Conservation (phyloP, 2,797 vertebrate genomes). For the Helarctos malayanus region DNA sequence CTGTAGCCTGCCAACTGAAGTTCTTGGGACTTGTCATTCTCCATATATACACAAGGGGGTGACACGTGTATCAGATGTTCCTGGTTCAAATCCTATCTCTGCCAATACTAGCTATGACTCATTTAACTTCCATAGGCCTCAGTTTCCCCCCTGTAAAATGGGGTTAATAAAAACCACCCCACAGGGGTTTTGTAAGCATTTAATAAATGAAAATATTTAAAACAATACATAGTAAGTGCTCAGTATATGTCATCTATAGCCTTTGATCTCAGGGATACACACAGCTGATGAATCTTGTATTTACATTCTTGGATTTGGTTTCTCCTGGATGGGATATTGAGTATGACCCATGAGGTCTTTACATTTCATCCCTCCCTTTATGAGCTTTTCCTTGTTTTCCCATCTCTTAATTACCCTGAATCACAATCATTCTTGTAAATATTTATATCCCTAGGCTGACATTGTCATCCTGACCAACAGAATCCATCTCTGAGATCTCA, state of each 20-base stretch:
- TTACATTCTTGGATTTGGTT: neutral
- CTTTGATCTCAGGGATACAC: neutral
- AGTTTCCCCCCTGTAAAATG: neutral
- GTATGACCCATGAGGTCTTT: neutral
- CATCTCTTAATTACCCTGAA: neutral
- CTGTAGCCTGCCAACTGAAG: neutral
- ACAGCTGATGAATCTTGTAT: neutral
- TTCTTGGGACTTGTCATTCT: neutral
- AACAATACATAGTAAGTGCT: neutral
- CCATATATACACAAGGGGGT: neutral
- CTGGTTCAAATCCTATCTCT: neutral
- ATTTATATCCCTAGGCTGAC: neutral
- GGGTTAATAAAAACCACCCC: neutral
- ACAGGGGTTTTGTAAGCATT: neutral
- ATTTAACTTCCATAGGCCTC: neutral
- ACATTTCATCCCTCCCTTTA: neutral
- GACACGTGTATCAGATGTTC: neutral
- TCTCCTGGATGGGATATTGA: neutral
- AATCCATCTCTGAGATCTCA: neutral
- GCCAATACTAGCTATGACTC: neutral
- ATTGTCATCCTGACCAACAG: neutral
- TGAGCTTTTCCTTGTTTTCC: neutral
- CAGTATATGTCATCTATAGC: neutral
- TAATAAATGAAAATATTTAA: conserved; percentile 5
- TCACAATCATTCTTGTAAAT: conserved; percentile 8